Conservation (phyloP, 2,888 invertebrate species). For the Nowickia ferox region DNA sequence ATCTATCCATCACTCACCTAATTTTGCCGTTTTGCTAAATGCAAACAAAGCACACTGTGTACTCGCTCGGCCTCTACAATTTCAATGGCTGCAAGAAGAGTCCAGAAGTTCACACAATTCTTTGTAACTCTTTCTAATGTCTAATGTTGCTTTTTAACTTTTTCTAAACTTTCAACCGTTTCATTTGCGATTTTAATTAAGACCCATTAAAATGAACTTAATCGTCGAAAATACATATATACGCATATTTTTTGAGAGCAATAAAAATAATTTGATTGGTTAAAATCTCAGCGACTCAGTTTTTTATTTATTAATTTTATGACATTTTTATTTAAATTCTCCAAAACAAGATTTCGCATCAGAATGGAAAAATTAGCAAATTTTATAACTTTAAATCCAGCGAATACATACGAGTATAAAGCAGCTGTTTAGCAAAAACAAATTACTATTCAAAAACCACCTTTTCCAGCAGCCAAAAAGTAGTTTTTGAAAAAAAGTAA, state of each 20-base stretch:
- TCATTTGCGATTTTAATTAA: slow-evolving; percentile 17
- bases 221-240: background rate
- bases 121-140: background rate
- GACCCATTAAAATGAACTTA: slow-evolving; percentile 20
- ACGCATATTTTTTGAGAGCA: background rate
- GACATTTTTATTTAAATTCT: slow-evolving; percentile 25
- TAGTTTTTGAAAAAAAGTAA: too few relatives aligned
- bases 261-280: background rate
- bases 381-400: background rate
- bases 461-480: too few relatives aligned
- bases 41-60: too few relatives aligned
- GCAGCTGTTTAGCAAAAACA: too few relatives aligned
- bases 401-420: background rate
- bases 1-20: too few relatives aligned
- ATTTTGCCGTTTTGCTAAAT: too few relatives aligned
- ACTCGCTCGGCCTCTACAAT: too few relatives aligned
- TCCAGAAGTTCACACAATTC: too few relatives aligned
- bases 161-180: background rate
- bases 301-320: slow-evolving; percentile 22
- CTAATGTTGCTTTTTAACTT: background rate
- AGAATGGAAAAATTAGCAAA: background rate
- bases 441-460: too few relatives aligned
- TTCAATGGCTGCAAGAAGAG: too few relatives aligned
- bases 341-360: background rate
- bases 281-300: slow-evolving; percentile 1